Conservation (phyloP, 2,888 invertebrate genomes). For the Carterocephalus palaemon region DNA sequence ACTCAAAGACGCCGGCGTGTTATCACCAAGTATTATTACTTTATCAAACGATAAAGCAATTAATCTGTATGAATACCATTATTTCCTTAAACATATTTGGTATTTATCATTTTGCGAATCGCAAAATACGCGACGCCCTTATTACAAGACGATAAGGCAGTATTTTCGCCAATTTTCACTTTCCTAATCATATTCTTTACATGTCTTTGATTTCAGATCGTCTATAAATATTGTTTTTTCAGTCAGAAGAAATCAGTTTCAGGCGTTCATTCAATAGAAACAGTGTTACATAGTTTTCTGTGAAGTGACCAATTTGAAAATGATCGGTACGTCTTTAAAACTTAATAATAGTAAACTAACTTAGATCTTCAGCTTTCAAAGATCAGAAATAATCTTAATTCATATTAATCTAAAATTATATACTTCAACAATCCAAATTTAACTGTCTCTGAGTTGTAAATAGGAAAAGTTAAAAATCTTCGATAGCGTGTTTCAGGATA, state of each 20-base stretch:
- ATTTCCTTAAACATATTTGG: slow-evolving; percentile 26
- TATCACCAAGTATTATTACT: slow-evolving; percentile 18
- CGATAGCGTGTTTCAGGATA: too few species aligned
- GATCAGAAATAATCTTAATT: too few species aligned
- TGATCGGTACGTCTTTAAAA: slow-evolving; percentile 16
- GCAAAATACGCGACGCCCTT: background rate
- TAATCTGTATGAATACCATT: slow-evolving; percentile 26
- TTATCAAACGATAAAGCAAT: slow-evolving; percentile 29
- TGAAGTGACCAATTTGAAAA: slow-evolving; percentile 5
- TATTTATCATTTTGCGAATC: slow-evolving; percentile 8
- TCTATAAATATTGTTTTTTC: slow-evolving; percentile 13
- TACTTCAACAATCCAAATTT: too few species aligned
- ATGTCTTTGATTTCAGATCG: background rate
- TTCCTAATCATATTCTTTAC: background rate
- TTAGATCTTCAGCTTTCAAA: too few species aligned
- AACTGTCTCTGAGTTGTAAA: too few species aligned
- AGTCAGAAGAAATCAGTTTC: background rate
- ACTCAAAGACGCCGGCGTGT: slow-evolving; percentile 11
- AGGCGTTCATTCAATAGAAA: background rate
- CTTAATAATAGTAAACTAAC: too few species aligned
- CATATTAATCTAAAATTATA: too few species aligned
- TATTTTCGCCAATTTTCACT: background rate
- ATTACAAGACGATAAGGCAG: background rate
- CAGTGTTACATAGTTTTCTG: slow-evolving; percentile 2
- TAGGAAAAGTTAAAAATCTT: too few species aligned